Evolutionary conservation across 2,888 invertebrate genomes (phyloP).

Genomic region (Alentia gelatinosa): DNA sequence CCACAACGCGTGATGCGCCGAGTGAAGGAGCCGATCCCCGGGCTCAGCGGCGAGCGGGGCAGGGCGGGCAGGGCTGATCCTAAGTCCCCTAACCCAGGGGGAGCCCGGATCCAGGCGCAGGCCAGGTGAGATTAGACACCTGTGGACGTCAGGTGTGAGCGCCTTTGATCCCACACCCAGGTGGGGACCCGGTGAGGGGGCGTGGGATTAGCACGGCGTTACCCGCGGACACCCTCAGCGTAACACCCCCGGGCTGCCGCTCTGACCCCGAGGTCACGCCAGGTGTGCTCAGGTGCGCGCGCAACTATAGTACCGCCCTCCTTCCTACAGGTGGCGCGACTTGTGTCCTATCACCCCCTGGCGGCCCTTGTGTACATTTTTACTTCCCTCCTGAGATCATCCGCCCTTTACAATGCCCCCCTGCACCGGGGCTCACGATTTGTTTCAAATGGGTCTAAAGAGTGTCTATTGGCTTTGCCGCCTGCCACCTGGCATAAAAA

Average conservation of each 20-base stretch:
- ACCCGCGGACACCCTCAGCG: background rate
- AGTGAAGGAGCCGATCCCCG: background rate
- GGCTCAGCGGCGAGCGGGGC: background rate
- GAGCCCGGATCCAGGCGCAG: background rate
- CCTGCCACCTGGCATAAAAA: conserved; percentile 7
- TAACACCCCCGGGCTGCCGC: no score
- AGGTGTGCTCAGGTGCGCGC: conserved; percentile 43
- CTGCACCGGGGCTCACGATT: background rate
- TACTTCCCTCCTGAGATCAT: background rate
- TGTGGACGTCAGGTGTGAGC: conserved; percentile 30
- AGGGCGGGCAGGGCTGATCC: background rate
- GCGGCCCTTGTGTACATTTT: conserved; percentile 43
- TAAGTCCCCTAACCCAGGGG: background rate
- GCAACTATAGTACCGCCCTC: background rate
- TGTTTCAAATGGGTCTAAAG: conserved; percentile 54
- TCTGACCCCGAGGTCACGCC: conserved; percentile 19
- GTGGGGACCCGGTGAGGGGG: conserved; percentile 37
- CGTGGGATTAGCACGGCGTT: conserved; percentile 22
- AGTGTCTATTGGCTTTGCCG: conserved; percentile 44
- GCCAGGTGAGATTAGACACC: conserved; percentile 49
- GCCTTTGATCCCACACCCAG: conserved; percentile 39
- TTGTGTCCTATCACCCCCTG: background rate
- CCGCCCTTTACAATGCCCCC: background rate
- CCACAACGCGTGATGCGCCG: background rate
- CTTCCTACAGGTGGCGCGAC: conserved; percentile 11